Evolutionary conservation across 2,888 invertebrate genomes (phyloP).

Genomic region (Therioaphis trifolii): DNA sequence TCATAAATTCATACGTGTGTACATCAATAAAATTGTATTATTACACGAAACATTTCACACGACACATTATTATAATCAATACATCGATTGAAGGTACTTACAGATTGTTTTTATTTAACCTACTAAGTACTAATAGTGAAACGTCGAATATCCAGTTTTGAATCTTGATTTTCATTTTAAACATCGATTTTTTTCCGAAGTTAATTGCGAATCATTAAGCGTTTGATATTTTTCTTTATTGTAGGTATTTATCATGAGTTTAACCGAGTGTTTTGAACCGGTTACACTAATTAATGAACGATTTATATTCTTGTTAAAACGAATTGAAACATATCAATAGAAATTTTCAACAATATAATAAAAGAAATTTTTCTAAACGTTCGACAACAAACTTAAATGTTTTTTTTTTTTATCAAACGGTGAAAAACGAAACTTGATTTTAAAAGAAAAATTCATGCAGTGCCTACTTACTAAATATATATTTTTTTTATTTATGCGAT

Average conservation of each 20-base stretch:
- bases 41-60: not conserved
- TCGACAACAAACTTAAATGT: too few species aligned
- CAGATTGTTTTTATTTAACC: not conserved
- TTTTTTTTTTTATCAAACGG: too few species aligned
- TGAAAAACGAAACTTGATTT: too few species aligned
- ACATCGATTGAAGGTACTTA: too few species aligned
- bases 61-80: too few species aligned
- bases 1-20: too few species aligned
- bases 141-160: not conserved
- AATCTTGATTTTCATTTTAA: conserved; percentile 24
- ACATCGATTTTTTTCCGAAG: not conserved
- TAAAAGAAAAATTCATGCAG: too few species aligned
- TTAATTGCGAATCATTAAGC: conserved; percentile 1
- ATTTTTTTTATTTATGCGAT: too few species aligned
- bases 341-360: not conserved
- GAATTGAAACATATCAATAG: not conserved
- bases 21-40: not conserved
- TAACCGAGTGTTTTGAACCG: not conserved
- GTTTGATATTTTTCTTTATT: not conserved
- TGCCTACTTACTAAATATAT: too few species aligned
- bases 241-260: not conserved
- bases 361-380: not conserved
- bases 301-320: not conserved
- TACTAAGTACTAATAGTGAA: too few species aligned
- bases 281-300: conserved; percentile 39